Evolutionary conservation across 2,113 vertebrate genomes (phyloP).

Genomic region (Nycticebus coucang): DNA sequence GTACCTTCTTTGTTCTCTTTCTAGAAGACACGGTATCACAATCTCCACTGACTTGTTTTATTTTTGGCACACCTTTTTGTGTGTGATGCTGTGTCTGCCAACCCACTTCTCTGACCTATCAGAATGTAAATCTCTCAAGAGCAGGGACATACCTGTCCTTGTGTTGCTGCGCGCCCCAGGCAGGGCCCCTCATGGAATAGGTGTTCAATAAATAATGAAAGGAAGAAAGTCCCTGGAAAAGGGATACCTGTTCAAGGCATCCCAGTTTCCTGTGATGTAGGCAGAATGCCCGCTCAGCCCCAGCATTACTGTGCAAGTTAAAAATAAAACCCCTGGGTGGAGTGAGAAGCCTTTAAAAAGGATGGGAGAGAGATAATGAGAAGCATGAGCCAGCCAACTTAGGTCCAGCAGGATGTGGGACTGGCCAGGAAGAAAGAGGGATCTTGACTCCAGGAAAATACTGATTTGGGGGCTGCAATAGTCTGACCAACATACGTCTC

Average conservation of each 20-base stretch:
- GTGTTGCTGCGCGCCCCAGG: neutral
- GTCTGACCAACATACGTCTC: neutral
- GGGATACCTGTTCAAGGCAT: neutral
- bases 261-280: slow-evolving; percentile 39
- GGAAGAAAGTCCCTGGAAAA: neutral
- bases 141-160: neutral
- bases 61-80: neutral
- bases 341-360: slow-evolving; percentile 53
- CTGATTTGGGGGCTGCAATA: neutral
- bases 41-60: neutral
- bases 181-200: neutral
- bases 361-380: slow-evolving; percentile 72
- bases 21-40: neutral
- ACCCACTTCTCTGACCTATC: neutral
- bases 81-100: neutral
- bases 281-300: slow-evolving; percentile 54
- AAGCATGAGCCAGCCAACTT: slow-evolving; percentile 21
- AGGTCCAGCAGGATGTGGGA: slow-evolving; percentile 73
- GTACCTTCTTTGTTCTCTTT: neutral
- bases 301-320: slow-evolving; percentile 62
- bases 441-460: slow-evolving; percentile 35
- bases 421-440: slow-evolving; percentile 48
- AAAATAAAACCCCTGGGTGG: slow-evolving; percentile 71
- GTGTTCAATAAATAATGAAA: neutral
- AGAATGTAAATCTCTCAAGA: neutral